Evolutionary conservation across 2,797 vertebrate species (phyloP).

Genomic region (Pangasius larnaudii): DNA sequence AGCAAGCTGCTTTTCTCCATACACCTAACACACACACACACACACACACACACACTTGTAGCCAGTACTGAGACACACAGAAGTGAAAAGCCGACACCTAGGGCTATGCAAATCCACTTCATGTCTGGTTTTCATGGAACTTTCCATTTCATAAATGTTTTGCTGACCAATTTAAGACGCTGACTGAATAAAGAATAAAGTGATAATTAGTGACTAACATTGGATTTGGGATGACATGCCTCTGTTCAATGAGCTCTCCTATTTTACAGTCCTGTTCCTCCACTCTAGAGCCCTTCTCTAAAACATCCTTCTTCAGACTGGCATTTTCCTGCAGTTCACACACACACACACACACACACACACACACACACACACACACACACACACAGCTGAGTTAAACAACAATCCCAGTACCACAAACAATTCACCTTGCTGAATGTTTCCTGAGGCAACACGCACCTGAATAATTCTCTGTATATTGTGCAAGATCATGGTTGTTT

Average conservation of each 20-base stretch:
- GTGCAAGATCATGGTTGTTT: slow-evolving; percentile 83
- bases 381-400: neutral
- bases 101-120: neutral
- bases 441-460: slow-evolving; percentile 64
- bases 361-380: neutral
- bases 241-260: slow-evolving; percentile 78
- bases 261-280: slow-evolving; percentile 61
- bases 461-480: slow-evolving; percentile 85
- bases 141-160: neutral
- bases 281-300: slow-evolving; percentile 75
- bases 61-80: neutral
- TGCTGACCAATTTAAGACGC: neutral
- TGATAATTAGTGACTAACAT: neutral
- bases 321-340: slow-evolving; percentile 78
- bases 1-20: slow-evolving; percentile 82
- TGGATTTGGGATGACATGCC: slow-evolving; percentile 62
- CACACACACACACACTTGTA: neutral
- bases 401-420: neutral
- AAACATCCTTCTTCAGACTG: slow-evolving; percentile 81
- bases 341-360: neutral
- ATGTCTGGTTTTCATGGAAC: neutral
- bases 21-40: slow-evolving; percentile 62
- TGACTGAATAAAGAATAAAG: neutral
- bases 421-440: neutral
- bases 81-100: neutral